Conservation (phyloP, 2,888 invertebrate species). For the Campopleginae sp. region DNA sequence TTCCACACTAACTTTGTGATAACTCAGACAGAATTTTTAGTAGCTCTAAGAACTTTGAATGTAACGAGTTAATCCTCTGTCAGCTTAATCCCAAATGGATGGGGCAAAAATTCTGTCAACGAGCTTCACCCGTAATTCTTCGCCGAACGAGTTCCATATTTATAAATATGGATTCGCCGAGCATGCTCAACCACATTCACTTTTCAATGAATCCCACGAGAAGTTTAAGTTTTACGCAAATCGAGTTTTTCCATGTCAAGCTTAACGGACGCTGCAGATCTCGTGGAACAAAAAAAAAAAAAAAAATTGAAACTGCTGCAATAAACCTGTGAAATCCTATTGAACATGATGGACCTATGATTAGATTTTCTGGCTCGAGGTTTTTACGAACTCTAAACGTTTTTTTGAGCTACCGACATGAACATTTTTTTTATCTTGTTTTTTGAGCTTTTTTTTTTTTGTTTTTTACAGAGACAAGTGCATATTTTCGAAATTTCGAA, state of each 20-base stretch:
- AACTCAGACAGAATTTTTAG: background rate
- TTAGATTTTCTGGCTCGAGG: background rate
- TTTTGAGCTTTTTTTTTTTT: background rate
- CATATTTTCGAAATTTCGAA: background rate
- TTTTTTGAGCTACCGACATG: background rate
- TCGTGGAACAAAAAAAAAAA: background rate
- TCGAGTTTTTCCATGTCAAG: conserved; percentile 13
- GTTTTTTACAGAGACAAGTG: background rate
- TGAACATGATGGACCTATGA: background rate
- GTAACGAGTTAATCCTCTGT: background rate
- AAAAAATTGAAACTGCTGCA: background rate
- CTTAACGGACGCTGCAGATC: background rate
- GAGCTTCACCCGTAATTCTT: background rate
- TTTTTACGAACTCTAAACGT: background rate
- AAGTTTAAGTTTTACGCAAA: background rate
- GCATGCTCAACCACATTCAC: background rate
- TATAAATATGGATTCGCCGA: background rate
- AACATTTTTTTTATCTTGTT: background rate
- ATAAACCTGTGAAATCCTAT: background rate
- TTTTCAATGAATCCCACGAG: background rate
- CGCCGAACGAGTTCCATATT: background rate
- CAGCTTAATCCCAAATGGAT: background rate
- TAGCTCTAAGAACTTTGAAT: background rate
- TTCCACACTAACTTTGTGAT: conserved; percentile 2
- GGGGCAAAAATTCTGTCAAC: background rate